Conservation (phyloP, 2,113 vertebrate genomes). For the Myotis davidii region DNA sequence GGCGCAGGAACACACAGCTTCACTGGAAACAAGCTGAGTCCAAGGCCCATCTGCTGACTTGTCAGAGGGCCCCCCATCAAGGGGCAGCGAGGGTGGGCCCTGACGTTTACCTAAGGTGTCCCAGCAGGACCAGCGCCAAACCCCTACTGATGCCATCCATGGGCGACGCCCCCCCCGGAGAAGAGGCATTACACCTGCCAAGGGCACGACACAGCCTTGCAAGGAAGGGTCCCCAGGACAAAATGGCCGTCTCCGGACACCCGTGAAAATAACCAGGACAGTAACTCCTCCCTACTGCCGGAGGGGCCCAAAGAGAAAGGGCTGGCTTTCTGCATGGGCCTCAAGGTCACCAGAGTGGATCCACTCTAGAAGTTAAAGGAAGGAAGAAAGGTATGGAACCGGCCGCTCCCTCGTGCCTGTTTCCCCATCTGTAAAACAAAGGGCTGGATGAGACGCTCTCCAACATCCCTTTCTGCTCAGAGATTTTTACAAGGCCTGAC, state of each 20-base stretch:
- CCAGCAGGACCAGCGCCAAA: background rate
- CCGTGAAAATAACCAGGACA: background rate
- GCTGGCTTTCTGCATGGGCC: background rate
- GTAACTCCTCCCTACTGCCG: background rate
- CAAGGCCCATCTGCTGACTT: background rate
- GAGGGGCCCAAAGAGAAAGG: background rate
- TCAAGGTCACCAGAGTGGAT: background rate
- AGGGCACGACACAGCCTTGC: background rate
- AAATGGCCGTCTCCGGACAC: background rate
- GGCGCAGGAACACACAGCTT: background rate
- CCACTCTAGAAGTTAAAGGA: background rate
- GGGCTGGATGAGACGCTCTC: background rate
- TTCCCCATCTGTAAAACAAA: constrained; percentile 5
- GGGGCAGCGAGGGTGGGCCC: background rate
- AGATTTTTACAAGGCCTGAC: background rate
- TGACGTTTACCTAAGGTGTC: background rate
- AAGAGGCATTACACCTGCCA: background rate
- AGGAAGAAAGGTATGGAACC: background rate
- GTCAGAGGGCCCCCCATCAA: background rate
- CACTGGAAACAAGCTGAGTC: background rate
- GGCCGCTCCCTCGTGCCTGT: fast-evolving
- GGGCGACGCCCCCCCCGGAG: background rate
- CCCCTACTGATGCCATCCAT: background rate
- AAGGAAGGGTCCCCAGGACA: background rate
- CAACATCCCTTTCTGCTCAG: background rate